A percentile compares a stretch with the other conserved stretches of the same genome.
phyloP scores from a whole-genome alignment of 1,140 invertebrate genomes.

The Lamellibrachia luymesi region DNA sequence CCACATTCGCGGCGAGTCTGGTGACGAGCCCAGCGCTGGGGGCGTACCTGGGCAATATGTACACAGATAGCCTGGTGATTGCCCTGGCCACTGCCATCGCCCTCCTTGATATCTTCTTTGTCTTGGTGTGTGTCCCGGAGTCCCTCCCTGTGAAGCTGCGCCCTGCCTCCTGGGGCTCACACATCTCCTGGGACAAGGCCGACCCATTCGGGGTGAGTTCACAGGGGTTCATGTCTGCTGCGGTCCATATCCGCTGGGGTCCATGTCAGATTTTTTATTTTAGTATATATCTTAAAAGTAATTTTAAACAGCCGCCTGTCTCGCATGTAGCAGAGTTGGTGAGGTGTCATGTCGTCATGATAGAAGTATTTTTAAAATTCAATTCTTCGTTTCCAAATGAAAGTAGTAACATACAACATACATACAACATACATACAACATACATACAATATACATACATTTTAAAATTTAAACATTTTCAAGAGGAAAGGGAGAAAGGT shows the following conservation, averaged over 20 bases:
- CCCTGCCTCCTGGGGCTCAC: constrained; percentile 48
- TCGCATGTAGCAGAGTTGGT: too few species aligned
- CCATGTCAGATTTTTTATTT: neutral
- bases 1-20: constrained; percentile 97
- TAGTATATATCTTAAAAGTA: too few species aligned
- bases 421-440: too few species aligned
- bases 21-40: constrained; percentile 96
- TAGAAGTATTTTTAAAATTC: too few species aligned
- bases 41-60: constrained; percentile 85
- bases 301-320: too few species aligned
- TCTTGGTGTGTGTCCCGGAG: constrained; percentile 95
- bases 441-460: too few species aligned
- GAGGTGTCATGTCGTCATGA: too few species aligned
- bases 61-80: constrained; percentile 92
- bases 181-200: constrained; percentile 79
- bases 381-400: too few species aligned
- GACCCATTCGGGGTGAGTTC: constrained; percentile 88
- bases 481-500: too few species aligned
- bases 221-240: neutral
- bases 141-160: constrained; percentile 79
- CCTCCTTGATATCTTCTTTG: constrained; percentile 95
- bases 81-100: constrained; percentile 89
- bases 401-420: too few species aligned
- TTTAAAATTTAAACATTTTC: too few species aligned
- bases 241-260: neutral